Evolutionary conservation across 37 sponge, comb jelly and placozoan genomes (phyloP).

Genomic region (Diacarnus erythraeanus): DNA sequence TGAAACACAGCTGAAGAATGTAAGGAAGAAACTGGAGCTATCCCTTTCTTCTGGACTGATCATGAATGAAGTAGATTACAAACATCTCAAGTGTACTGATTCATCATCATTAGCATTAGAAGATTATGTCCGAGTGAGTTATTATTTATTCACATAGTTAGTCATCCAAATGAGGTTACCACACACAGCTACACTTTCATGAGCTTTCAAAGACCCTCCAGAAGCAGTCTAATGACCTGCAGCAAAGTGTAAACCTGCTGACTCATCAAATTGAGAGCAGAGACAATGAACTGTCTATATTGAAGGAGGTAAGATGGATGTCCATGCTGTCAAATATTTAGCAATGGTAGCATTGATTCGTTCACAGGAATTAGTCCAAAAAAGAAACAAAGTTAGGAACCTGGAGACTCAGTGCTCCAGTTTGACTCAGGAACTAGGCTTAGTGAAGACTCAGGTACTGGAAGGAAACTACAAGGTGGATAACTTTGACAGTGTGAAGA

Average conservation of each 20-base stretch:
- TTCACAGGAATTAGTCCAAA: background rate
- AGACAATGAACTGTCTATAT: background rate
- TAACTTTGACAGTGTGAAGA: slow-evolving; percentile 57
- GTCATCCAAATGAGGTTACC: background rate
- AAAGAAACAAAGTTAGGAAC: background rate
- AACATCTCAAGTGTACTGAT: background rate
- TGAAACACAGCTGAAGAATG: background rate
- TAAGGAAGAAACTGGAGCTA: slow-evolving; percentile 1
- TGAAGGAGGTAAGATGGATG: slow-evolving; percentile 11
- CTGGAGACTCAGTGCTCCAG: slow-evolving; percentile 29
- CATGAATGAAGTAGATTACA: background rate
- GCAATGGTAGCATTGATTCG: background rate
- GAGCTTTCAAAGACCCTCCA: slow-evolving; percentile 42
- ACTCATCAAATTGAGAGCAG: background rate
- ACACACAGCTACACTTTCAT: slow-evolving; percentile 23
- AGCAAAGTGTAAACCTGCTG: slow-evolving; percentile 8
- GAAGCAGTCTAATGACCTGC: slow-evolving; percentile 22
- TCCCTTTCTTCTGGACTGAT: background rate
- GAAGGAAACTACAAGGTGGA: slow-evolving; percentile 63
- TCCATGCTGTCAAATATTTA: background rate
- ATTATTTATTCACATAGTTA: background rate
- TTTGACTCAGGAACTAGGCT: slow-evolving; percentile 24
- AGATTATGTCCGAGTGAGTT: background rate
- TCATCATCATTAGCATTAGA: background rate
- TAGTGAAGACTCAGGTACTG: slow-evolving; percentile 21